These are phyloP conservation scores for Dendroctonus valens DNA, from an alignment of 1,140 invertebrate genomes.

Conservation along the genomic window DNA sequence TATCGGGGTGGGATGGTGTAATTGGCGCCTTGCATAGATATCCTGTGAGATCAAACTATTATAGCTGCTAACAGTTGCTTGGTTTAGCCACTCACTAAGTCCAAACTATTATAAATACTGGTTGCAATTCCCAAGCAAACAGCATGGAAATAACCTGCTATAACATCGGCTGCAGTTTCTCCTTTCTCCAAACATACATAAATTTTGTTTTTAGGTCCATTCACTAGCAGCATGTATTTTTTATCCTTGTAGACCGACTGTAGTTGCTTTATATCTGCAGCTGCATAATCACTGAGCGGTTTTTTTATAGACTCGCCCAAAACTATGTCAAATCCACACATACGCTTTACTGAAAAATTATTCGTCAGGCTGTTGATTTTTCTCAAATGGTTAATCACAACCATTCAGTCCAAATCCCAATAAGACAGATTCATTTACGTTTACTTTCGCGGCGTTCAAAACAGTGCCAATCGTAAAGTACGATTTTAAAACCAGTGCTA, in stretches of 20 bases:
- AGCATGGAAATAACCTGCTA: conserved; percentile 58
- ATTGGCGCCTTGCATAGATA: conserved; percentile 42
- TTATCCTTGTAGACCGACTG: conserved; percentile 49
- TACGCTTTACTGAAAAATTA: conserved; percentile 49
- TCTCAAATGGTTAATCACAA: conserved; percentile 33
- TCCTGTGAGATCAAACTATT: conserved; percentile 37
- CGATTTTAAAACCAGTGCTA: conserved; percentile 64
- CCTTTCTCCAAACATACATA: conserved; percentile 53
- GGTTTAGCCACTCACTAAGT: conserved; percentile 36
- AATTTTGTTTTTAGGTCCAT: conserved; percentile 50
- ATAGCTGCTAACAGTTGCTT: not conserved
- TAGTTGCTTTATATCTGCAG: conserved; percentile 46
- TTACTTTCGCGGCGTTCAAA: conserved; percentile 54
- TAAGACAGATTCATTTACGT: conserved; percentile 61
- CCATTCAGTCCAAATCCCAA: conserved; percentile 52
- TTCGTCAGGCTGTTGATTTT: not conserved
- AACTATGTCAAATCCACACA: conserved; percentile 57
- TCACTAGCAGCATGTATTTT: conserved; percentile 54
- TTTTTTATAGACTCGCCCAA: conserved; percentile 57
- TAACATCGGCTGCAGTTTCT: conserved; percentile 48
- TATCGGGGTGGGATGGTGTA: conserved; percentile 43
- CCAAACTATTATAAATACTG: conserved; percentile 42
- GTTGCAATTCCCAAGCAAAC: conserved; percentile 51
- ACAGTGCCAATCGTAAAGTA: conserved; percentile 58
- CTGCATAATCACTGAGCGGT: conserved; percentile 49